phyloP scores from a whole-genome alignment of 2,113 vertebrate species.

The Oxyruncus cristatus region DNA sequence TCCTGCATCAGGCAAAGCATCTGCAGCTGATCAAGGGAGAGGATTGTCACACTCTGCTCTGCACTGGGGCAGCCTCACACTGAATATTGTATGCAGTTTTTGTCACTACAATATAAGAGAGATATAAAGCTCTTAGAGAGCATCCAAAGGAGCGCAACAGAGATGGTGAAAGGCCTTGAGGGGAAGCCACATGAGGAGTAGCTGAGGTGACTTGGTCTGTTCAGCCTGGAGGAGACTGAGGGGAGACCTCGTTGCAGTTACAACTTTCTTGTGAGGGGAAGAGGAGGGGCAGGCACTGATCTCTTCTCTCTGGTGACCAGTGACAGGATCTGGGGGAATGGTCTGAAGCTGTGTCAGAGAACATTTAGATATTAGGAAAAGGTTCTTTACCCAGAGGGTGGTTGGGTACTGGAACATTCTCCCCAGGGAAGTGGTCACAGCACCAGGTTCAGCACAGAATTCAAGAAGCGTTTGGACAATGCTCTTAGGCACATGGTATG shows the following conservation, averaged over 20 bases:
- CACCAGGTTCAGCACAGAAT: neutral
- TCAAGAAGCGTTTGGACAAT: neutral
- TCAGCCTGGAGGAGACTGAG: neutral
- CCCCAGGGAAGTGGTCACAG: neutral
- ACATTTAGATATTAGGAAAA: neutral
- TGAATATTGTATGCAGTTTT: too few species aligned
- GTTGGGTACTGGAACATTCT: neutral
- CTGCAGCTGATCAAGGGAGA: too few species aligned
- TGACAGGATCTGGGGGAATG: fast-evolving
- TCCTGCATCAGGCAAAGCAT: too few species aligned
- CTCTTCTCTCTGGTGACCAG: neutral
- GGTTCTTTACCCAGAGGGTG: fast-evolving
- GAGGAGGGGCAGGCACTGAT: fast-evolving
- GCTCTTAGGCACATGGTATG: neutral
- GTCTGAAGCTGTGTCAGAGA: fast-evolving
- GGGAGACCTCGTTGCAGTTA: neutral
- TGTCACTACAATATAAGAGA: fast-evolving
- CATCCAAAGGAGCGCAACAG: fast-evolving
- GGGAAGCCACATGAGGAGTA: fast-evolving
- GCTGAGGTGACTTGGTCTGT: neutral
- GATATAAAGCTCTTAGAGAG: neutral
- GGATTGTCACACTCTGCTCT: too few species aligned
- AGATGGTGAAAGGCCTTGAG: neutral
- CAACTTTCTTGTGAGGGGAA: neutral
- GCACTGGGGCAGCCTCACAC: too few species aligned